Evolutionary conservation across 2,113 vertebrate genomes (phyloP), one percentile per base, ranked within the genome.

Genomic region (Chroicocephalus ridibundus): DNA sequence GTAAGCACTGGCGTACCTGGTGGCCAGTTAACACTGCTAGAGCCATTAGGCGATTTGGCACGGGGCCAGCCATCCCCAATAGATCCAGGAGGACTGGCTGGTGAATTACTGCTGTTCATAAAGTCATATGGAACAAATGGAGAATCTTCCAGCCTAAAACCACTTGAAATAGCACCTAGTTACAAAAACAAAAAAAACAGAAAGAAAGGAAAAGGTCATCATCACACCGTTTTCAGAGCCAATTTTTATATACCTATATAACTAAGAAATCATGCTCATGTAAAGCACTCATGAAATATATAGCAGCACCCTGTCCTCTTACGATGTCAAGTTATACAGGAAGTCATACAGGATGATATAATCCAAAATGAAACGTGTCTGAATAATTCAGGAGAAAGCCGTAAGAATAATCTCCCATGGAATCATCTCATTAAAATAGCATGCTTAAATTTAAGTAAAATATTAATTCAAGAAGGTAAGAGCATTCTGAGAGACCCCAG

Each of bases 41-140:
- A 99, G 98, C 99, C 98, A 76, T 98, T 99, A 97, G 99, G 99
- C 97, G 99, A 99, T 99, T 99, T 99, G 99, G 99, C 99, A 99
- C 99, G 99, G 98, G 99, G 99, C 99, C 99, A 99, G 98, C 99
- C 98, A 20, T 99, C 99, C 68, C 99, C 99, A 97, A 99, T 98
- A 22, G 99, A 99, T 82, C 99, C 99, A 36, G 99, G 99, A 97
- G 99, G 99, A 98, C 99, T 99, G 98, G 99, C 98, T 98, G 99
- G 99, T 42, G 99, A 99, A 71, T 98, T 97, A 98, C 98, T 99
- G 98, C 99, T 99, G 98, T 99, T 98, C 98, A 99, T 98, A 95
- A 99, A 99, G 97, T 99, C 99, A 42, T 99, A 99, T 74, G 98
- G 98, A 97, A 98, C 98, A 97, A 99, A 99, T 22, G 99, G 98